phyloP scores from a whole-genome alignment of 2,888 invertebrate genomes.

The Luperina nickerlii region DNA sequence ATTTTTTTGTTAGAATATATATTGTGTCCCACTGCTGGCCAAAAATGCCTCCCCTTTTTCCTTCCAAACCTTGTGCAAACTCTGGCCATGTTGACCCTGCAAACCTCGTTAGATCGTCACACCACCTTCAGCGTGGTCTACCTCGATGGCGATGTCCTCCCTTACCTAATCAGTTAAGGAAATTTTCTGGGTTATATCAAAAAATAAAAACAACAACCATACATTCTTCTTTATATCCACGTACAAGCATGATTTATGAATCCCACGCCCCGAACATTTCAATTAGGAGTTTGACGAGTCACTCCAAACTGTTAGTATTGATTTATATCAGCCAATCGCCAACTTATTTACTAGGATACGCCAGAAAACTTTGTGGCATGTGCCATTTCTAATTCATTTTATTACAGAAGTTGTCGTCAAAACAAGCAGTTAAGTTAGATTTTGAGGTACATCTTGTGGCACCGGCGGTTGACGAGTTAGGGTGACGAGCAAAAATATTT shows the following conservation, averaged over 20 bases:
- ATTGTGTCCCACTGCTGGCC: not conserved
- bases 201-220: not conserved
- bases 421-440: constrained; percentile 5
- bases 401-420: constrained; percentile 15
- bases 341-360: constrained; percentile 48
- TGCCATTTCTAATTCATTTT: constrained; percentile 28
- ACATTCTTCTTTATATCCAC: constrained; percentile 60
- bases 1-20: too few species aligned
- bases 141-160: not conserved
- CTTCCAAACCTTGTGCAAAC: not conserved
- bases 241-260: constrained; percentile 79
- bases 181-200: too few species aligned
- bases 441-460: constrained; percentile 14
- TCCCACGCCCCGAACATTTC: constrained; percentile 77
- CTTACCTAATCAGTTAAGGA: too few species aligned
- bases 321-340: constrained; percentile 70
- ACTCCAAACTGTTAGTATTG: constrained; percentile 74
- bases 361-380: constrained; percentile 45
- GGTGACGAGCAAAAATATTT: constrained; percentile 27
- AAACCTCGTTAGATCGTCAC: not conserved
- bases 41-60: not conserved
- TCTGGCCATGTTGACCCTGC: not conserved
- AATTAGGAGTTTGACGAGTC: constrained; percentile 84
- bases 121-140: not conserved
- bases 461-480: constrained; percentile 23